Conservation (phyloP, 2,797 vertebrate genomes). For the Semaprochilodus insignis region DNA sequence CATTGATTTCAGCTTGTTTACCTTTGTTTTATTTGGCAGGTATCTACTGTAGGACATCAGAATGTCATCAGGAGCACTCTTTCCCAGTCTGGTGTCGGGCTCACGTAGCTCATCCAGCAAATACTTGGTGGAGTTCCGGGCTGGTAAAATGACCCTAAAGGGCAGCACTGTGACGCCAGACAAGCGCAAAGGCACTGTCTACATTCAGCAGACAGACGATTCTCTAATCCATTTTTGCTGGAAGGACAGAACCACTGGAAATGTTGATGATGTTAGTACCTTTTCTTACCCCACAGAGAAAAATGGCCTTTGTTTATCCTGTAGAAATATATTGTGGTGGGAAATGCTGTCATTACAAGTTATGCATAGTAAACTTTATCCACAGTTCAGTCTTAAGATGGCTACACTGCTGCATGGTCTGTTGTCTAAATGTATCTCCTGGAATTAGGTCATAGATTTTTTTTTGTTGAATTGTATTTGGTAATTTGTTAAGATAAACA, state of each 20-base stretch:
- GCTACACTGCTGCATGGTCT: no score
- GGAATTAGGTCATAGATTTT: no score
- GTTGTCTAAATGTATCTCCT: no score
- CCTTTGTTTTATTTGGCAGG: neutral
- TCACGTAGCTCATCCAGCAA: slow-evolving; percentile 93
- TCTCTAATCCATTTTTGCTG: slow-evolving; percentile 98
- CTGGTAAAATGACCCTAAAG: slow-evolving; percentile 94
- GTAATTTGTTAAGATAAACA: neutral
- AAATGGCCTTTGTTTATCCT: neutral
- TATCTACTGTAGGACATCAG: slow-evolving; percentile 20
- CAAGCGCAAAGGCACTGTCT: slow-evolving; percentile 93
- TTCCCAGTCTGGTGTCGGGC: slow-evolving; percentile 92
- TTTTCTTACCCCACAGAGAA: neutral
- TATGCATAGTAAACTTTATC: neutral
- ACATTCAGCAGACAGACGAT: slow-evolving; percentile 96
- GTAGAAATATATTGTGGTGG: neutral
- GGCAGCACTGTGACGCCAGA: slow-evolving; percentile 94
- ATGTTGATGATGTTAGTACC: slow-evolving; percentile 90
- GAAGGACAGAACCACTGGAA: slow-evolving; percentile 93
- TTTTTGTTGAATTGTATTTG: neutral
- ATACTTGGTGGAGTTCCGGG: slow-evolving; percentile 94
- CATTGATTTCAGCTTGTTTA: neutral
- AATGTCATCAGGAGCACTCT: slow-evolving; percentile 95
- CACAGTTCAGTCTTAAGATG: neutral
- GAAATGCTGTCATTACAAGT: neutral